phyloP scores from a whole-genome alignment of 2,113 vertebrate genomes.

The human region DNA sequence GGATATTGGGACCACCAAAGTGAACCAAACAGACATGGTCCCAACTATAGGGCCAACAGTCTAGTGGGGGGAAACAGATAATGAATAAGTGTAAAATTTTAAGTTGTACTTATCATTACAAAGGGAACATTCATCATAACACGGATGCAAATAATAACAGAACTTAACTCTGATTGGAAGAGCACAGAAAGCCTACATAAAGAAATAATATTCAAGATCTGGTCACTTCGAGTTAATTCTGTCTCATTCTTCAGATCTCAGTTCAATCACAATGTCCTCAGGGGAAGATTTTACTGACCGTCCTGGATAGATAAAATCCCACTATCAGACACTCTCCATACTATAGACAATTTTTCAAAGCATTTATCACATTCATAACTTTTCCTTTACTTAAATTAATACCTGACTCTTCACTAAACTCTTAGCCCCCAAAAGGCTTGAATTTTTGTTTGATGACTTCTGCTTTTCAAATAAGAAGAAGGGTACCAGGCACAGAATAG shows the following conservation, averaged over 20 bases:
- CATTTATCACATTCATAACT: background rate
- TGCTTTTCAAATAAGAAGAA: background rate
- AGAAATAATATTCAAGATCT: background rate
- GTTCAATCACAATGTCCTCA: background rate
- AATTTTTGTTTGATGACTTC: background rate
- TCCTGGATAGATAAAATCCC: background rate
- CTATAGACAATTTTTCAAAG: background rate
- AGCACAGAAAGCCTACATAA: background rate
- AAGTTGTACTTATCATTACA: background rate
- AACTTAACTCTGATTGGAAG: background rate
- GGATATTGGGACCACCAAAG: background rate
- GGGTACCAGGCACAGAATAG: background rate
- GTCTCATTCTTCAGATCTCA: background rate
- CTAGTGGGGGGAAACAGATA: background rate
- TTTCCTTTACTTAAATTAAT: slow-evolving; percentile 30
- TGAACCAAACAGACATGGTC: background rate
- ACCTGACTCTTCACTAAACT: background rate
- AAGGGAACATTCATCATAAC: background rate
- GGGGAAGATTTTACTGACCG: background rate
- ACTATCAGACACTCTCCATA: background rate
- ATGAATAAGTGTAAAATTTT: background rate
- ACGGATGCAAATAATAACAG: background rate
- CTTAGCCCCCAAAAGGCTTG: background rate
- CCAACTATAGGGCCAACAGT: background rate
- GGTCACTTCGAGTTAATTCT: background rate